Evolutionary conservation across 1,140 invertebrate species (phyloP), one percentile per base, ranked within the genome.

Genomic region (Carcinoscorpius rotundicauda): DNA sequence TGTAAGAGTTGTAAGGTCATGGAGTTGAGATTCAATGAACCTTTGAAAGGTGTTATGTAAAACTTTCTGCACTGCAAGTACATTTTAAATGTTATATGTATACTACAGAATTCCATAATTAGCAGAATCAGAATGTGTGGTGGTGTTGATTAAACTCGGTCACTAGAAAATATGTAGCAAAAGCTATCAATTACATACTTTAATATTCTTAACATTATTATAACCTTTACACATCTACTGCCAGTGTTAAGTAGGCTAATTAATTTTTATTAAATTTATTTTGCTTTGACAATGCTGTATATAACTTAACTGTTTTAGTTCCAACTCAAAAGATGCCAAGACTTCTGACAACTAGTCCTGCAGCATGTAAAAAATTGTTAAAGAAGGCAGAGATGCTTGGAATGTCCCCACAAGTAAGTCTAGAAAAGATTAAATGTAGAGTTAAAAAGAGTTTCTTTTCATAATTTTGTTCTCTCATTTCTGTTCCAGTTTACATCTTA

Each of bases 381-480:
- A 81, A 81, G 57, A 97, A 97, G 79, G 91, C 93, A 0, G 88
- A 91, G 75, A 78, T 94, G 6, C 93, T 95, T 86, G 93, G 92
- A 3, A 83, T 96, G 56, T 68, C 70, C 57, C 66, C 68, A 4
- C 66, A 71, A 60, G 9, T 11, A 11, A 52, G 51, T 58, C 29
- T 61, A 5, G 29, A 29, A 29, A 29, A 29, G 29, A n/a, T 64
- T 62, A 10, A 62, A 58, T 10, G 6, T 58, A 59, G 51, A 63
- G 9, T 50, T 29, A 8, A 58, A 10, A 63, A 29, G 48, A 6
- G 49, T 67, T 53, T 49, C 11, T 58, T 4, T 51, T 60, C 56
- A 49, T 49, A 9, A 11, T 9, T 6, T 60, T 48, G 11, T 51
- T 29, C 58, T 8, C 49, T 60, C 3, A 1, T 11, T 57, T 11